These are phyloP conservation scores for Eutolmus rufibarbis DNA, from an alignment of 2,888 invertebrate genomes.

Conservation along the genomic window DNA sequence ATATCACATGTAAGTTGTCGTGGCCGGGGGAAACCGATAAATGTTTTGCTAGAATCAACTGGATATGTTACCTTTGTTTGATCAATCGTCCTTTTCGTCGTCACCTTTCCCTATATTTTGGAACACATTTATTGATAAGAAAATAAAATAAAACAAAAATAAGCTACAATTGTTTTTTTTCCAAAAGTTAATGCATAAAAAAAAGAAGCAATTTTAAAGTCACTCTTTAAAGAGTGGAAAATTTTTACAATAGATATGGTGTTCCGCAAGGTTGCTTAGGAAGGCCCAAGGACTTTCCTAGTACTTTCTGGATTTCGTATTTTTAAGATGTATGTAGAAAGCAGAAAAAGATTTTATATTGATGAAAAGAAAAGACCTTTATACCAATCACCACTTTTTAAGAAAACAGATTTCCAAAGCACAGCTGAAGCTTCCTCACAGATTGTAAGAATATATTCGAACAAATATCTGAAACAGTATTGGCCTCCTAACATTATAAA, in stretches of 20 bases:
- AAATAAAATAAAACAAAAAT: background rate
- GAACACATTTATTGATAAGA: background rate
- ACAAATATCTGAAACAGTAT: background rate
- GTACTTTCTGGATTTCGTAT: background rate
- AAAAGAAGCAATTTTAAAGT: background rate
- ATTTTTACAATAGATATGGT: background rate
- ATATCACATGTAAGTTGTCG: background rate
- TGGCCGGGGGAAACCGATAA: background rate
- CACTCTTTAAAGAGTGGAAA: background rate
- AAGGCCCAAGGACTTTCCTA: background rate
- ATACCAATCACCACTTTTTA: background rate
- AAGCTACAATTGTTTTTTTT: background rate
- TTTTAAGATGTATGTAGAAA: background rate
- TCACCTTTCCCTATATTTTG: background rate
- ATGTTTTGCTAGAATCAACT: background rate
- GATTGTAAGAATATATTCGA: background rate
- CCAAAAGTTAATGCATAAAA: background rate
- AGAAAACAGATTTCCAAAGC: background rate
- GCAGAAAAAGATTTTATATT: background rate
- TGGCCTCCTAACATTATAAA: background rate
- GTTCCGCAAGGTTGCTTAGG: background rate
- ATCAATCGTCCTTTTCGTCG: background rate
- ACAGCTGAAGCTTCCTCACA: background rate
- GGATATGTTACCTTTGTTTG: background rate
- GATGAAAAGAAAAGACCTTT: background rate